Evolutionary conservation across 2,797 vertebrate species (phyloP), one percentile per base, ranked within the genome.

Genomic region (Alfaro cultratus): DNA sequence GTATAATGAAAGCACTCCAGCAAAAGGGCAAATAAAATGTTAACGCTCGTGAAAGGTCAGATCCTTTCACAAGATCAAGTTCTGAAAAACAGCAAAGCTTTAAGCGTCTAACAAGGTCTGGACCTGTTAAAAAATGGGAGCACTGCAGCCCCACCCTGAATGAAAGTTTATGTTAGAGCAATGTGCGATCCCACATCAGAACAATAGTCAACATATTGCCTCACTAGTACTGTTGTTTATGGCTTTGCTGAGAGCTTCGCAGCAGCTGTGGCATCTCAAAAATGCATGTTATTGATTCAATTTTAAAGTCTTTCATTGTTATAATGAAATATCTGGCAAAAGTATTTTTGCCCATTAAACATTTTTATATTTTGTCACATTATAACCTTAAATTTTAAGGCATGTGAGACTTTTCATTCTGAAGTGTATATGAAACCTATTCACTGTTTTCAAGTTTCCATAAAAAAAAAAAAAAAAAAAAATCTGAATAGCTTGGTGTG

Each of bases 1-100:
- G 76, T 83, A 34, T 31, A 31, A 51, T 60, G 76, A 79, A 83
- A 80, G 34, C 77, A 82, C 79, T 87, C 64, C 82, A 79, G 26
- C 8, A 49, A 93, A 92, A 94, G 90, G 89, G 87, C 90, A 92
- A 87, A 85, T 78, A 31, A 88, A 89, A 89, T 86, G 78, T 83
- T 82, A 77, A 77, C 83, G 60, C 79, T 85, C 75, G 34, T 11
- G 21, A 91, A 92, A 91, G 84, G 88, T 92, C 86, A 91, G 85
- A 78, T 80, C 80, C 71, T 79, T 82, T 68, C 45, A 81, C 74
- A 74, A 81, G 83, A 86, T 86, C 78, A 80, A 79, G 68, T 55
- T 70, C 11, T 79, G 73, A 62, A 78, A 89, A 89, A 70, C 47
- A 81, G 83, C 26, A 0, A 78, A 16, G 75, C 78, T 81, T 82